Evolutionary conservation across 2,797 vertebrate species (phyloP), one percentile per base, ranked within the genome.

Genomic region (Psittacula echo): DNA sequence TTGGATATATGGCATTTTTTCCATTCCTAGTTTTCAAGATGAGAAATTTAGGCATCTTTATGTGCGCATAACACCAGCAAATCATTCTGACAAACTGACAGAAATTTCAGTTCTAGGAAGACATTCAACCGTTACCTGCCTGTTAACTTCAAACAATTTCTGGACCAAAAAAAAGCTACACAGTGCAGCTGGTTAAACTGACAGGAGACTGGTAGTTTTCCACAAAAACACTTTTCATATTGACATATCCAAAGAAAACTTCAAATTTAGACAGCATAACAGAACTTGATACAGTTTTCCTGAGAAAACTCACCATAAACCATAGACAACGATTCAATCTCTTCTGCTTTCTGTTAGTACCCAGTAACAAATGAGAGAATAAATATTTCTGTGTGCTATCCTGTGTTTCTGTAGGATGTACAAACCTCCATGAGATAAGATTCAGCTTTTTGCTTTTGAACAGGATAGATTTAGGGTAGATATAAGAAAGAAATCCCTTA

Each of bases 271-370:
- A 44, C 41, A 58, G 81, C 1, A 5, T 56, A 80, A 66, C 16
- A 79, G 89, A 20, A 67, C 50, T 72, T 60, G 34, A 90, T 70
- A 80, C 11, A 67, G 17, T 75, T 94, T 92, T 88, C 78, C 81
- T 93, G 93, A 96, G 91, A 94, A 42, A 91, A 85, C 60, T 53
- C 42, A 8, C 22, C 56, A 60, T 42, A 62, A 29, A 26, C 24
- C 8, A 9, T 8, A 51, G 41, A 13, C 7, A 53, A 29, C 50
- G 13, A 80, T 21, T 80, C 16, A 20, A 9, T 47, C 44, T 53
- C 71, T 30, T 58, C 51, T 74, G 83, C 54, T 42, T 85, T 74
- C 56, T 41, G 9, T 65, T 54, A 32, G 15, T 44, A 53, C 10
- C 32, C 29, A 26, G 10, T 18, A 54, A 75, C 24, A 71, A 62